These are phyloP conservation scores for Macroglossus sobrinus DNA, from an alignment of 2,113 vertebrate species.

Conservation along the genomic window DNA sequence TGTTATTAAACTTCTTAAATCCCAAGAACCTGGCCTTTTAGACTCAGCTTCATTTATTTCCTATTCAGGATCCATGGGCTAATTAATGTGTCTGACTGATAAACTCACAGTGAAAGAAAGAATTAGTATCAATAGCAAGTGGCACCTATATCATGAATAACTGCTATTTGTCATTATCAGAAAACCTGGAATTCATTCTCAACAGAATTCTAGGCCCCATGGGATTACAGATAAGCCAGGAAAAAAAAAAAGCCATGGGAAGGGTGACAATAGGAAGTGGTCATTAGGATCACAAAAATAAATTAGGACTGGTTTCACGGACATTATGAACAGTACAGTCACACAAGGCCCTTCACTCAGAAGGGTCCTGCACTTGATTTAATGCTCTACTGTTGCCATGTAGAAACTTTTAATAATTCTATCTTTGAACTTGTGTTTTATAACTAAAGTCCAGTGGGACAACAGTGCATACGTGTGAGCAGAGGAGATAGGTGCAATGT, in stretches of 20 bases:
- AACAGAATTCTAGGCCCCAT: background rate
- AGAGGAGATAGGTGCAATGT: background rate
- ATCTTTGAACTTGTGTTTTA: background rate
- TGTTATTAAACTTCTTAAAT: slow-evolving; percentile 32
- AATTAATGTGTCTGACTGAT: background rate
- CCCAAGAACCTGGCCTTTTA: background rate
- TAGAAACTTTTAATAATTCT: background rate
- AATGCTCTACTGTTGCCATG: background rate
- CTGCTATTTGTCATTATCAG: background rate
- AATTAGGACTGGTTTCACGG: background rate
- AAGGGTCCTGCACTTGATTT: background rate
- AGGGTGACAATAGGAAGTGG: background rate
- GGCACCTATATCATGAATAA: background rate
- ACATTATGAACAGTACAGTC: background rate
- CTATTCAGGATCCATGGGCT: background rate
- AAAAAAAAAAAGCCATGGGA: background rate
- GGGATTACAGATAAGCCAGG: background rate
- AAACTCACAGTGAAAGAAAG: background rate
- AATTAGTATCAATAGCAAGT: background rate
- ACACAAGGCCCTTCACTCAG: background rate
- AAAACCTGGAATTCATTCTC: background rate
- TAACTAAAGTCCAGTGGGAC: background rate
- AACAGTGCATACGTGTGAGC: background rate
- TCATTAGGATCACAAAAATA: background rate
- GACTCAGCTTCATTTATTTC: background rate